Conservation (phyloP, 2,797 vertebrate genomes). For the Macroramphosus scolopax region DNA sequence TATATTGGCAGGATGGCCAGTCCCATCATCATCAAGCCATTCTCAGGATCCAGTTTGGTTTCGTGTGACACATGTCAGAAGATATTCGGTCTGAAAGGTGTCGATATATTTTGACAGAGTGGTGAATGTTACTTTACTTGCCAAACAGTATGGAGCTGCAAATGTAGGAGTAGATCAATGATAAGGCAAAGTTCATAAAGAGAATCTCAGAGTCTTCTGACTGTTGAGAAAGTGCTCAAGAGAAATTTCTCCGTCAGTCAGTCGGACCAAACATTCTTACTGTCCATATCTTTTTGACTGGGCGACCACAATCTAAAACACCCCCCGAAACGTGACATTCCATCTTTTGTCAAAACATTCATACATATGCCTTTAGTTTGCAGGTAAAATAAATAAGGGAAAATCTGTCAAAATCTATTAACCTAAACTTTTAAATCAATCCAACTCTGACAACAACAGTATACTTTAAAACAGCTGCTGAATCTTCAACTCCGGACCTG, state of each 20-base stretch:
- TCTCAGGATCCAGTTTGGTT: slow-evolving; percentile 30
- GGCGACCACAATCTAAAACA: slow-evolving; percentile 35
- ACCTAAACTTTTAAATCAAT: slow-evolving; percentile 51
- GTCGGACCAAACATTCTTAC: slow-evolving; percentile 65
- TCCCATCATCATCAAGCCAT: slow-evolving; percentile 23
- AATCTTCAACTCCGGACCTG: slow-evolving; percentile 38
- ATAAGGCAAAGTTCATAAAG: slow-evolving; percentile 76
- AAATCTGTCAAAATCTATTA: slow-evolving; percentile 32
- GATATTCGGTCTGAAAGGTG: slow-evolving; percentile 40
- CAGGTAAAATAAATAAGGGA: slow-evolving; percentile 49
- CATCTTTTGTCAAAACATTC: slow-evolving; percentile 49
- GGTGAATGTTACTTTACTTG: slow-evolving; percentile 50
- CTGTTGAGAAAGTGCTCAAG: slow-evolving; percentile 68
- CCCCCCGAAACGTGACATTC: slow-evolving; percentile 11
- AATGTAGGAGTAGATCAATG: slow-evolving; percentile 60
- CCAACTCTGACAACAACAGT: slow-evolving; percentile 46
- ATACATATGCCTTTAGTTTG: slow-evolving; percentile 40
- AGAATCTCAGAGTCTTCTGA: slow-evolving; percentile 57
- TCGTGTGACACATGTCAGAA: slow-evolving; percentile 25
- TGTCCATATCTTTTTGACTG: slow-evolving; percentile 46
- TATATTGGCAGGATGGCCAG: slow-evolving; percentile 7
- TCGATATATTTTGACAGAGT: slow-evolving; percentile 42
- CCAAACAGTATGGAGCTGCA: slow-evolving; percentile 55
- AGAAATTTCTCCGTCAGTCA: slow-evolving; percentile 60
- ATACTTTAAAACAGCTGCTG: slow-evolving; percentile 43